Conservation (phyloP, 2,113 vertebrate genomes). For the Cairina moschata region DNA sequence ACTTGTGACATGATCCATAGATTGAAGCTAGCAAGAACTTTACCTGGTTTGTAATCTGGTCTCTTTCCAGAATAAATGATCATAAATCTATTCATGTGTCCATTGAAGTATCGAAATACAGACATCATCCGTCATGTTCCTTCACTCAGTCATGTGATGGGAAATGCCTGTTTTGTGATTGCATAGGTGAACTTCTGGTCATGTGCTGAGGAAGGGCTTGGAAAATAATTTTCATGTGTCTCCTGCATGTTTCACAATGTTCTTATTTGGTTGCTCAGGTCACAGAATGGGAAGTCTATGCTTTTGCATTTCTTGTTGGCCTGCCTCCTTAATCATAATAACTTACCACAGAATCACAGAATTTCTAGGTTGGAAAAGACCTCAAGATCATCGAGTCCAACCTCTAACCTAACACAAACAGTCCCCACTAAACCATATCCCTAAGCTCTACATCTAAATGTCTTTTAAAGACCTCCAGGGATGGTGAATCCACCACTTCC, state of each 20-base stretch:
- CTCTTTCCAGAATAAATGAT: background rate
- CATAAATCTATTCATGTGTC: background rate
- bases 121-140: background rate
- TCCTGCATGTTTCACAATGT: background rate
- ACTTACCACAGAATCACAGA: background rate
- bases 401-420: no score
- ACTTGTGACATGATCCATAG: background rate
- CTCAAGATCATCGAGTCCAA: no score
- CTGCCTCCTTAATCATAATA: background rate
- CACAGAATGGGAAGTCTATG: background rate
- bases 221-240: background rate
- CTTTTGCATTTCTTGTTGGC: background rate
- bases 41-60: background rate
- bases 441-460: no score
- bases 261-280: rapidly evolving
- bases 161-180: background rate
- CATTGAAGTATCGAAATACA: background rate
- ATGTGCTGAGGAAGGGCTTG: background rate
- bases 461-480: no score
- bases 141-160: background rate
- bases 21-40: background rate
- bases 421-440: no score
- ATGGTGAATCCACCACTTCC: no score
- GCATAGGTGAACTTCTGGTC: background rate
- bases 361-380: no score